Conservation (phyloP, 1,140 invertebrate genomes). For the Eubasilissa regina region DNA sequence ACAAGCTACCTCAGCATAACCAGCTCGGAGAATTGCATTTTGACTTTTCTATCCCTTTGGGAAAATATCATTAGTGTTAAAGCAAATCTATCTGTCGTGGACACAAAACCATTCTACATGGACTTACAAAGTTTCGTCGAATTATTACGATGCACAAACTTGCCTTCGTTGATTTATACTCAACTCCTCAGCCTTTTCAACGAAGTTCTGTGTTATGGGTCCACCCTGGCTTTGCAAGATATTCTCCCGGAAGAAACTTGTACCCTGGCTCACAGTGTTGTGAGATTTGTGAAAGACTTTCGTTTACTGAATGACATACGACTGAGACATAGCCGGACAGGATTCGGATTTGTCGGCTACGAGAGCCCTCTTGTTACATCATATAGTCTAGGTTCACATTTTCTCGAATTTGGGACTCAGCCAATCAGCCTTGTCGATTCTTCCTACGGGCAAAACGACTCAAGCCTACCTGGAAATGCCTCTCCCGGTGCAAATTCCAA, state of each 20-base stretch:
- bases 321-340: conserved; percentile 70
- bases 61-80: conserved; percentile 93
- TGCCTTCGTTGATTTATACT: conserved; percentile 87
- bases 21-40: conserved; percentile 78
- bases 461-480: conserved; percentile 56
- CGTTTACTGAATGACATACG: conserved; percentile 79
- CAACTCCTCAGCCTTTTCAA: conserved; percentile 88
- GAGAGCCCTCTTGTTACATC: conserved; percentile 64
- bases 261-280: conserved; percentile 85
- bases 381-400: conserved; percentile 36
- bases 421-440: conserved; percentile 23
- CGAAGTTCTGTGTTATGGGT: conserved; percentile 91
- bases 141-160: conserved; percentile 78
- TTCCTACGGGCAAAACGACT: conserved; percentile 61
- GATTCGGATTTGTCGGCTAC: conserved; percentile 73
- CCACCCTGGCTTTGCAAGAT: conserved; percentile 89
- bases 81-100: conserved; percentile 89
- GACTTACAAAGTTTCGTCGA: conserved; percentile 86
- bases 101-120: conserved; percentile 91
- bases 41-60: conserved; percentile 89
- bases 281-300: conserved; percentile 88
- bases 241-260: conserved; percentile 90
- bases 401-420: conserved; percentile 29
- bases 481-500: conserved; percentile 65
- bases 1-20: conserved; percentile 72